phyloP scores from a whole-genome alignment of 2,113 vertebrate genomes.

The Probosciger aterrimus region DNA sequence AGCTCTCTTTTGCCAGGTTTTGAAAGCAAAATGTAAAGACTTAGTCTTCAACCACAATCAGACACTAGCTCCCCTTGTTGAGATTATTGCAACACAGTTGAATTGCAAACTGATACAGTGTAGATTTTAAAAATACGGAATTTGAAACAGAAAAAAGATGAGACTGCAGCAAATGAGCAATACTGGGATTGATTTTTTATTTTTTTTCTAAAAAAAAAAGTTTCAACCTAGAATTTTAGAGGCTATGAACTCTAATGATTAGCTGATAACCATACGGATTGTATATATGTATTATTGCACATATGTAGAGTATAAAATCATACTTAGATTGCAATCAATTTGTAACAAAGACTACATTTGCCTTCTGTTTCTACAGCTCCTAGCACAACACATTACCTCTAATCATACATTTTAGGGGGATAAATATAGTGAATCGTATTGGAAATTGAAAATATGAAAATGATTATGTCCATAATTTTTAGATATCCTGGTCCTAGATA shows the following conservation, averaged over 20 bases:
- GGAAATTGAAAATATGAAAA: not conserved
- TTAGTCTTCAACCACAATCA: not conserved
- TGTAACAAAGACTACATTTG: not conserved
- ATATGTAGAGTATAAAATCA: not conserved
- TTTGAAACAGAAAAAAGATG: not conserved
- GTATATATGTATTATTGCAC: not conserved
- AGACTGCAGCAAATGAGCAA: not conserved
- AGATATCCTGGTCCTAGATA: not conserved
- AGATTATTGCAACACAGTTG: not conserved
- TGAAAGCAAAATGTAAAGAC: not conserved
- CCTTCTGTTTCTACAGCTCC: not conserved
- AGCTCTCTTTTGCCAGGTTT: not conserved
- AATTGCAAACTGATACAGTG: not conserved
- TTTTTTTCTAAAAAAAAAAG: not conserved
- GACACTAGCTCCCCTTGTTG: not conserved
- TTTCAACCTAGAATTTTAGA: not conserved
- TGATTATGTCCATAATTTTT: not conserved
- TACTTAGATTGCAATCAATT: not conserved
- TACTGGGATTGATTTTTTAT: not conserved
- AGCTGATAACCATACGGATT: not conserved
- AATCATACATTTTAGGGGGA: not conserved
- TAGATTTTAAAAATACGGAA: not conserved
- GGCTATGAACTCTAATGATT: not conserved
- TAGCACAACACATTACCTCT: not conserved
- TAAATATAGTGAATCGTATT: not conserved